A percentile compares a stretch with the other conserved stretches of the same genome.
Conservation (phyloP, 2,113 vertebrate genomes). For the Phaetusa simplex region DNA sequence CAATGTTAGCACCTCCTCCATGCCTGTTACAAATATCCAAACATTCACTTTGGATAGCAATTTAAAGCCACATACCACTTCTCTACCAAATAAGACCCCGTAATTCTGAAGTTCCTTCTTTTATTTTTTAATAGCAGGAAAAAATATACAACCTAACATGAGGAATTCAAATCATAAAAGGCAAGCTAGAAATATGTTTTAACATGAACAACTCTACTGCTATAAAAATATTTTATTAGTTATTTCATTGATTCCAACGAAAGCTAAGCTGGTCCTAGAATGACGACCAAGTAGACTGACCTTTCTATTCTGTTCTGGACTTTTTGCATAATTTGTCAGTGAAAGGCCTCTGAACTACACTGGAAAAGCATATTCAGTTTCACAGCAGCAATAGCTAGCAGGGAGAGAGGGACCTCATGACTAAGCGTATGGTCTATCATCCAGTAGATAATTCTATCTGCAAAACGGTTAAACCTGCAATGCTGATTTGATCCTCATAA, state of each 20-base stretch:
- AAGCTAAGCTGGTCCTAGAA: not conserved
- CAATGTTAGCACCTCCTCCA: not conserved
- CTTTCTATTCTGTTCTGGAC: not conserved
- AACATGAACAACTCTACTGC: not conserved
- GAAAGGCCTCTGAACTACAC: not conserved
- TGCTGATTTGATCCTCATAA: not conserved
- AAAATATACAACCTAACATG: not conserved
- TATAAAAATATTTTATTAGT: not conserved
- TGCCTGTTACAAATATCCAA: not conserved
- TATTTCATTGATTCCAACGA: not conserved
- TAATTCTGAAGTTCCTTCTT: not conserved
- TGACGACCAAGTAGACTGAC: not conserved
- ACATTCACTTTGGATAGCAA: not conserved
- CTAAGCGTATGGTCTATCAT: not conserved
- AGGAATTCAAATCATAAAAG: not conserved
- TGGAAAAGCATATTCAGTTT: not conserved
- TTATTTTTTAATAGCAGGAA: not conserved
- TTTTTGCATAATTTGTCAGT: not conserved
- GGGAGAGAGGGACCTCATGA: not conserved
- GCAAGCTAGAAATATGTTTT: not conserved
- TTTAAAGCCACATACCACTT: not conserved
- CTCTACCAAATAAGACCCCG: not conserved
- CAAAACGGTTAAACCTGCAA: not conserved
- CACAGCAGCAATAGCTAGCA: not conserved
- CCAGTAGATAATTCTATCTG: not conserved